phyloP scores from a whole-genome alignment of 2,888 invertebrate species.

The Neoaliturus tenellus region DNA sequence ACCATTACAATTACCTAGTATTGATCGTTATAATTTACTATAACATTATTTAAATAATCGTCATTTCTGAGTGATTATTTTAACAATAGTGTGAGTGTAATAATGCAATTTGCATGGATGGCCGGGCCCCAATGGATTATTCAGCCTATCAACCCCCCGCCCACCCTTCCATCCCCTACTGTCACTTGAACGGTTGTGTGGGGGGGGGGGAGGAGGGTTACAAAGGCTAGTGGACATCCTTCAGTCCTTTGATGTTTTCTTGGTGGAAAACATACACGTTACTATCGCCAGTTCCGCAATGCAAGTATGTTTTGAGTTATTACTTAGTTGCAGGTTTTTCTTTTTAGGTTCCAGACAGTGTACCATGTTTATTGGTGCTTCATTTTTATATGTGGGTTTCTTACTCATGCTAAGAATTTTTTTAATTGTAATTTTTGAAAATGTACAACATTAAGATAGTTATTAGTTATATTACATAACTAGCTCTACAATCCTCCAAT shows the following conservation, averaged over 20 bases:
- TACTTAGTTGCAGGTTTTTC: no score
- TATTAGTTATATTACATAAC: no score
- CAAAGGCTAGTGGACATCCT: background rate
- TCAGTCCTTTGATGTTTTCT: background rate
- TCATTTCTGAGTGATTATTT: background rate
- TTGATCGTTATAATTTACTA: background rate
- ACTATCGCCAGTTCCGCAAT: background rate
- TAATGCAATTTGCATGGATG: background rate
- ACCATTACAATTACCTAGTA: background rate
- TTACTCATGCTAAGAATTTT: no score
- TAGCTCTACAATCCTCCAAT: no score
- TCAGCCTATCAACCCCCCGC: background rate
- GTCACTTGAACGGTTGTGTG: background rate
- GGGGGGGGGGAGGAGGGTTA: background rate
- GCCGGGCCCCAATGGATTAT: background rate
- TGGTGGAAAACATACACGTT: background rate
- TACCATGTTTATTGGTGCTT: no score
- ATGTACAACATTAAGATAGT: no score
- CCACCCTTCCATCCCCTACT: background rate
- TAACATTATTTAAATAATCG: background rate
- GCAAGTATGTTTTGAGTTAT: background rate
- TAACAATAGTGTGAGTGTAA: background rate
- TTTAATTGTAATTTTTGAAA: no score
- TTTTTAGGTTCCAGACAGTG: no score
- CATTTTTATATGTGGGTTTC: no score